phyloP scores from a whole-genome alignment of 1,140 invertebrate species.

The Drosophila hydei region DNA sequence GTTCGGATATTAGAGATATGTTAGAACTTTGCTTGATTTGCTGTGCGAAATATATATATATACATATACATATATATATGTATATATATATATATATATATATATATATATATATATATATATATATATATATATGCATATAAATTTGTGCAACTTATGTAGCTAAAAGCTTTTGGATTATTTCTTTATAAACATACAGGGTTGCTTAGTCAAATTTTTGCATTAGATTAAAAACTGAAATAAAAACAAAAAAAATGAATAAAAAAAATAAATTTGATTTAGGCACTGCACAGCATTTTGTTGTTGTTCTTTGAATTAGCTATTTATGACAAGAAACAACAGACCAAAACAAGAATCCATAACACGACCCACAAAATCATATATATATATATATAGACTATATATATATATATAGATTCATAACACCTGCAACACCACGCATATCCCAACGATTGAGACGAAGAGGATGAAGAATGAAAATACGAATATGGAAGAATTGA shows the following conservation, averaged over 20 bases:
- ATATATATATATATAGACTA: too few species aligned
- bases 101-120: neutral
- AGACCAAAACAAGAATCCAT: conserved; percentile 38
- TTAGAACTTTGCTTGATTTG: conserved; percentile 21
- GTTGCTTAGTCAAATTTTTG: conserved; percentile 82
- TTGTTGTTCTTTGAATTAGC: conserved; percentile 56
- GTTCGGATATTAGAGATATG: neutral
- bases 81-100: conserved; percentile 13
- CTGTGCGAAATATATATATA: neutral
- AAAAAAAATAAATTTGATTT: conserved; percentile 7
- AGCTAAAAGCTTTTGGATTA: conserved; percentile 61
- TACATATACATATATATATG: neutral
- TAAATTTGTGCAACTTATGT: conserved; percentile 41
- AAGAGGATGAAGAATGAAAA: conserved; percentile 12
- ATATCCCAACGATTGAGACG: conserved; percentile 76
- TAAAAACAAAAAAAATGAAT: neutral
- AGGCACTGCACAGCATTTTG: conserved; percentile 57
- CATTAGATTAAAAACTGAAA: conserved; percentile 62
- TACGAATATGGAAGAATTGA: conserved; percentile 15
- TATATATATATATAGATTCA: conserved; percentile 30
- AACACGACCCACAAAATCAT: conserved; percentile 43
- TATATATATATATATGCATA: conserved; percentile 13
- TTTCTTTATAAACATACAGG: conserved; percentile 76
- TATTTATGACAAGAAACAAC: conserved; percentile 30
- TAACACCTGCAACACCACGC: conserved; percentile 68